These are phyloP conservation scores for Spodoptera frugiperda DNA, from an alignment of 1,140 invertebrate genomes.

Conservation along the genomic window DNA sequence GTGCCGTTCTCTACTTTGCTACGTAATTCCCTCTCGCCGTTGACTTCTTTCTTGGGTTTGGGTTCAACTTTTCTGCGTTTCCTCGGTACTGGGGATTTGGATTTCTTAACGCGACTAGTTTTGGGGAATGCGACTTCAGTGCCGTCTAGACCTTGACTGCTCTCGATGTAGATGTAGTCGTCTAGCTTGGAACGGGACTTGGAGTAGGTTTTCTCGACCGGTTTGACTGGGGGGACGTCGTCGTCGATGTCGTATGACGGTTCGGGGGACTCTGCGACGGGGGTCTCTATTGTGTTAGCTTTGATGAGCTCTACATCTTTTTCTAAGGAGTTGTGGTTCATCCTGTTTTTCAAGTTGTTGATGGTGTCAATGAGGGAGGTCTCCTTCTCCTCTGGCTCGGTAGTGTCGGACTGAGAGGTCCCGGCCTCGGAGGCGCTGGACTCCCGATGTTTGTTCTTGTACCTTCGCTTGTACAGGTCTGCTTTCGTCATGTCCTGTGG, in stretches of 20 bases:
- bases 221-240: constrained; percentile 75
- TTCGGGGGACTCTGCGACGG: constrained; percentile 61
- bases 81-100: constrained; percentile 68
- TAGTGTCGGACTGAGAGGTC: constrained; percentile 57
- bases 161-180: constrained; percentile 80
- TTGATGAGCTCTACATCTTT: constrained; percentile 78
- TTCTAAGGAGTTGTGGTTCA: constrained; percentile 78
- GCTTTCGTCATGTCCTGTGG: constrained; percentile 83
- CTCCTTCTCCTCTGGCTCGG: constrained; percentile 59
- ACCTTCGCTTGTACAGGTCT: constrained; percentile 78
- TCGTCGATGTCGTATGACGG: constrained; percentile 72
- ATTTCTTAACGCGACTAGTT: constrained; percentile 64
- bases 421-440: constrained; percentile 65
- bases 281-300: constrained; percentile 75
- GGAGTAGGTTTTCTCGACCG: constrained; percentile 79
- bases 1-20: constrained; percentile 54
- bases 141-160: constrained; percentile 75
- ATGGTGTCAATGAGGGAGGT: constrained; percentile 70
- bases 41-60: constrained; percentile 47
- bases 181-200: constrained; percentile 80
- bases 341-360: constrained; percentile 75
- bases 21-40: constrained; percentile 54
- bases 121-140: constrained; percentile 79
- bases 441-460: constrained; percentile 74
- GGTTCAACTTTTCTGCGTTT: constrained; percentile 67